Evolutionary conservation across 2,888 invertebrate species (phyloP).

Genomic region (Plebejus melissa): DNA sequence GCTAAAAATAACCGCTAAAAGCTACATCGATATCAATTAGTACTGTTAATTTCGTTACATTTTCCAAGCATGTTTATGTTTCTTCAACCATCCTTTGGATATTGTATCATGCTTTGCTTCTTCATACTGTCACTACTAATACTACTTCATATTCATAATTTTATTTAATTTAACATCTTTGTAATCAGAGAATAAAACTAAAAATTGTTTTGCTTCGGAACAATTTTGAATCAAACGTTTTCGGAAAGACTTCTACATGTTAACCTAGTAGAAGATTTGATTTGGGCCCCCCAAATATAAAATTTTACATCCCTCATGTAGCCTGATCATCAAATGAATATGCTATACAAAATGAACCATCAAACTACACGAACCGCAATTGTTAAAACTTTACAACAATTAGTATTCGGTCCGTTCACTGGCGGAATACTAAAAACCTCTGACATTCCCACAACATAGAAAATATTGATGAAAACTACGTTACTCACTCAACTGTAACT

Average conservation of each 20-base stretch:
- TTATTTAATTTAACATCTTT: too few relatives aligned
- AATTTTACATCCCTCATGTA: too few relatives aligned
- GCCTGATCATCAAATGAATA: neutral
- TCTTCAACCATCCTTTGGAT: neutral
- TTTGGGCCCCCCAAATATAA: too few relatives aligned
- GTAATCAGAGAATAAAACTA: too few relatives aligned
- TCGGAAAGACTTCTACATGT: too few relatives aligned
- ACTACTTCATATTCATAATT: too few relatives aligned
- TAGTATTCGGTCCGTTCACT: neutral
- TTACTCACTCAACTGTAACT: neutral
- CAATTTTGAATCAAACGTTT: too few relatives aligned
- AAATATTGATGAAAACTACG: conserved; percentile 8
- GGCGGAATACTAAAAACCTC: conserved; percentile 15
- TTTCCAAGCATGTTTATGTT: neutral
- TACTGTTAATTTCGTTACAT: too few relatives aligned
- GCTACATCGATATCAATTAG: neutral
- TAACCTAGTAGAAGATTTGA: too few relatives aligned
- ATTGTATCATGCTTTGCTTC: too few relatives aligned
- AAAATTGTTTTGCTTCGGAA: too few relatives aligned
- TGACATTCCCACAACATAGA: neutral
- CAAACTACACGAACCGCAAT: neutral
- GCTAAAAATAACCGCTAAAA: neutral
- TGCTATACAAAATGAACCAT: neutral
- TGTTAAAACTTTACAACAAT: conserved; percentile 23
- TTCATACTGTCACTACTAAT: too few relatives aligned